Base-by-base conservation (phyloP, 2,113 vertebrate genomes). In the Hiodon tergisus region DNA sequence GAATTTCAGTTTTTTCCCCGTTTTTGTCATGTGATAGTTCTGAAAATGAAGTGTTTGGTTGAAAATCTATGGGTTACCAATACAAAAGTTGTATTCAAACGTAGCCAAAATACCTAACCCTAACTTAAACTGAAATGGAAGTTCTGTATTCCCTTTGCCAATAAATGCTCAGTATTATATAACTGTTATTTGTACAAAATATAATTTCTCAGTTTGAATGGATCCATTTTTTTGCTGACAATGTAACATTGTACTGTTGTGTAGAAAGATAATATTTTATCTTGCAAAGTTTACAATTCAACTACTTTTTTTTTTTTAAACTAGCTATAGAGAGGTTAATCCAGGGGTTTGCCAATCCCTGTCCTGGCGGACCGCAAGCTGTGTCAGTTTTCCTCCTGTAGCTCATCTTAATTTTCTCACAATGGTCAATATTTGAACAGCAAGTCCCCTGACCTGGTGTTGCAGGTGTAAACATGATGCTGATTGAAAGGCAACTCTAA, bases 131-230 rank as follows among this genome's bases (percentile, higher is more conserved):
- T 63, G 61, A 82, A 72, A 80, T 67, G 71, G 75, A 50, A 62
- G 83, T 80, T 87, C 81, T 86, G 84, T 81, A 62, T 85, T 84
- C 79, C 70, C 82, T 73, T 85, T 90, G 89, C 88, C 89, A 89
- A 87, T 82, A 77, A 81, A 61, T 7, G 46, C 61, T 59, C 50
- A 63, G 67, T 76, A 57, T 76, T 76, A 76, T 69, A 60, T 61
- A 76, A 13, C 6, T 14, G 16, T 60, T 69, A 69, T 61, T 51
- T 70, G 69, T 50, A 50, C 52, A 53, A 9, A 14, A 53, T 11
- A 74, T 67, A 57, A n/a, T n/a, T 72, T 17, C 9, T 58, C 6
- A 46, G 11, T 52, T 74, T 58, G 48, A 31, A 13, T 55, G 46
- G 17, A 54, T 61, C 57, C 52, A 53, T 13, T 46, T 47, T 9